A percentile compares a stretch with the other conserved stretches of the same genome.
phyloP scores from a whole-genome alignment of 2,888 invertebrate genomes.

The Drosophila anceps region DNA sequence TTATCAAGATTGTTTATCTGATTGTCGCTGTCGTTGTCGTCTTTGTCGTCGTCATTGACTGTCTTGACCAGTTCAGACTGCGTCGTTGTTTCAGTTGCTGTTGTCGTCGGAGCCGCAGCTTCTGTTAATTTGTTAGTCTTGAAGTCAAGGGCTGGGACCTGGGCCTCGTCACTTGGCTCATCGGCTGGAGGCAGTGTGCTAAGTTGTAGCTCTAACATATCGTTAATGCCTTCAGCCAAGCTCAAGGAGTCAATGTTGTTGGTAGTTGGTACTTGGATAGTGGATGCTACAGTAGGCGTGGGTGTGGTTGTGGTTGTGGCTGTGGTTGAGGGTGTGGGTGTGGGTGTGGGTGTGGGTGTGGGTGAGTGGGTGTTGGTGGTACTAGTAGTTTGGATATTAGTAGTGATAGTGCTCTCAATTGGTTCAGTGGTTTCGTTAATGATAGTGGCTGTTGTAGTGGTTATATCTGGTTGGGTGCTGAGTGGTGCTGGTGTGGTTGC shows the following conservation, averaged over 20 bases:
- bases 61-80: slow-evolving; percentile 53
- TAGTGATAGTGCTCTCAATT: slow-evolving; percentile 74
- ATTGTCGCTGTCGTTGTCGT: slow-evolving; percentile 48
- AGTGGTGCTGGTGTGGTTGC: slow-evolving; percentile 62
- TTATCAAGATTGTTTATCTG: slow-evolving; percentile 48
- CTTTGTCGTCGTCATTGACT: slow-evolving; percentile 48
- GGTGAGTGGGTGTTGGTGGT: slow-evolving; percentile 58
- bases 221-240: slow-evolving; percentile 46
- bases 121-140: slow-evolving; percentile 32
- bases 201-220: slow-evolving; percentile 41
- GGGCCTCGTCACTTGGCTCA: slow-evolving; percentile 35
- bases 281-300: slow-evolving; percentile 51
- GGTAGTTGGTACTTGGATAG: slow-evolving; percentile 44
- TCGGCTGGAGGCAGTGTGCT: slow-evolving; percentile 41
- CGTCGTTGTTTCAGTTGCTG: slow-evolving; percentile 41
- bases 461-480: slow-evolving; percentile 53
- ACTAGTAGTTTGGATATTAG: slow-evolving; percentile 62
- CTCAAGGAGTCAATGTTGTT: slow-evolving; percentile 37
- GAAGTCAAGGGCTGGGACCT: slow-evolving; percentile 28
- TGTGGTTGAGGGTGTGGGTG: slow-evolving; percentile 63
- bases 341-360: slow-evolving; percentile 60
- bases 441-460: slow-evolving; percentile 61
- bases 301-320: slow-evolving; percentile 42
- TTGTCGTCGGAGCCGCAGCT: slow-evolving; percentile 18
- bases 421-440: slow-evolving; percentile 81